Conservation (phyloP, 2,113 vertebrate species). For the Thermophis baileyi region DNA sequence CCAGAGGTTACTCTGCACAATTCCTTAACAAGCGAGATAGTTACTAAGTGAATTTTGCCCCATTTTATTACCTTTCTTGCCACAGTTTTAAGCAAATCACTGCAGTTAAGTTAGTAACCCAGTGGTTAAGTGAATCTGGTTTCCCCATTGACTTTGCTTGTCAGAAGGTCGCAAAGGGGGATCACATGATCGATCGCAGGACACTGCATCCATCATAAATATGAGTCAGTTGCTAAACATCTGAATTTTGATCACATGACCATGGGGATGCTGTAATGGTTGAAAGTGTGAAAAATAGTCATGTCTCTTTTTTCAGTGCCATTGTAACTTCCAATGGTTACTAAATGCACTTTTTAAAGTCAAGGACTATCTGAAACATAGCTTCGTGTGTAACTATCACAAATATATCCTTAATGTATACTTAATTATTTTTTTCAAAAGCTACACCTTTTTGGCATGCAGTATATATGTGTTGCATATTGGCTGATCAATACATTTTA, state of each 20-base stretch:
- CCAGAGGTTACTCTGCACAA: too few species aligned
- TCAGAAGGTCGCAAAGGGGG: background rate
- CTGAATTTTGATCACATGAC: background rate
- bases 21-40: too few species aligned
- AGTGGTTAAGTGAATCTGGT: background rate
- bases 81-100: background rate
- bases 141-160: background rate
- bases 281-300: background rate
- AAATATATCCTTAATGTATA: background rate
- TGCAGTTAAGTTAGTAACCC: background rate
- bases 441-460: background rate
- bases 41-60: background rate
- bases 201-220: background rate
- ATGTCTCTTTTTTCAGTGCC: background rate
- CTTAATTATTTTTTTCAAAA: background rate
- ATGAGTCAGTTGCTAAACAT: background rate
- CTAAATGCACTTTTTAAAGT: background rate
- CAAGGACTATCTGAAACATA: background rate
- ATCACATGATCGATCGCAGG: background rate
- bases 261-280: background rate
- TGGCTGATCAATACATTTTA: background rate
- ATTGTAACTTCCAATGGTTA: background rate
- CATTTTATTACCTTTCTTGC: background rate
- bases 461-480: background rate
- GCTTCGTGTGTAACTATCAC: background rate